Evolutionary conservation across 2,113 vertebrate genomes (phyloP), one percentile per base, ranked within the genome.

Genomic region (Coryphaenoides rupestris): DNA sequence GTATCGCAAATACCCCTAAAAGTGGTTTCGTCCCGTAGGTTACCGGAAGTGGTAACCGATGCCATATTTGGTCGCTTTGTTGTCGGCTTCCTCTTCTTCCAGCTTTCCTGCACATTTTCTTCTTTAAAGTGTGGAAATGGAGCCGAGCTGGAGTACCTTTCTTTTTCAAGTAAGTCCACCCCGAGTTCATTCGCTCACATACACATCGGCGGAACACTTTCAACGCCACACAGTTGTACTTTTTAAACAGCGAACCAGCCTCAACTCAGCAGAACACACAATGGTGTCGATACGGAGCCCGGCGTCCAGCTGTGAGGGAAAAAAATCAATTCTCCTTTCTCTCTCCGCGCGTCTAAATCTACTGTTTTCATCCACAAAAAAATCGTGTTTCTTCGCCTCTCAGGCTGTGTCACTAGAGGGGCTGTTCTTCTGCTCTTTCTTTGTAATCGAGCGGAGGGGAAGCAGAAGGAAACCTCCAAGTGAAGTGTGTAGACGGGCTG

Each of bases 31-130:
- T 55, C 92, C 88, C 60, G 55, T 89, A 85, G 91, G 92, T 93
- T 91, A 92, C 89, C 91, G 92, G 93, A 94, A 94, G 92, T 93
- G 87, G 91, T 90, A 84, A 91, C 88, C 89, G 93, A 92, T 93
- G 92, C 93, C 93, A 94, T 94, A 91, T 94, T 93, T 89, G 90
- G 90, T 91, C 89, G 93, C 93, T 94, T 93, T 94, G 93, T 94
- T 94, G 93, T 93, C 91, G 90, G 90, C 89, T 91, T 91, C 88
- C 33, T 40, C 33, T 40, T 40, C 33, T 40, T 90, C 91, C 86
- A 89, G 90, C 83, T 90, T 91, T 90, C 87, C 89, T 87, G 84
- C 89, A 89, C 88, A 87, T 87, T 76, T 78, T 73, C 78, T 65
- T 90, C 50, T 84, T 88, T 65, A 80, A 84, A 90, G 91, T 89